A percentile compares a stretch with the other conserved stretches of the same genome.
Evolutionary conservation across 1,140 invertebrate genomes (phyloP).

Genomic region (Marisa cornuarietis): DNA sequence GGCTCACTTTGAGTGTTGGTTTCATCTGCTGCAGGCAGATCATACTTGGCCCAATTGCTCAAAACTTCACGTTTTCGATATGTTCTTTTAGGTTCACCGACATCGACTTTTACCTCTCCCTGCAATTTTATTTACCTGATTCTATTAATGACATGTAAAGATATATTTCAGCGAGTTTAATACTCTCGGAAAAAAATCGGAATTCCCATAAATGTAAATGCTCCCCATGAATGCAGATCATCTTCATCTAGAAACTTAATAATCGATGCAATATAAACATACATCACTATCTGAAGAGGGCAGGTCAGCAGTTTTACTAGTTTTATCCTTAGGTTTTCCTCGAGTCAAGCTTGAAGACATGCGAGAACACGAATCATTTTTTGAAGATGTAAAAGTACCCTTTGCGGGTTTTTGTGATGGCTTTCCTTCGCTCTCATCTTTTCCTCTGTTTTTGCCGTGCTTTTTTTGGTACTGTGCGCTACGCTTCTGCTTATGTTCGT

Average conservation of each 20-base stretch:
- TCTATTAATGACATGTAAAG: too few relatives aligned
- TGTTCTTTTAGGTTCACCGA: not conserved
- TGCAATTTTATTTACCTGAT: not conserved
- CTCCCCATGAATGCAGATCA: too few relatives aligned
- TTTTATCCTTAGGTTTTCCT: too few relatives aligned
- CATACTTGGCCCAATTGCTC: not conserved
- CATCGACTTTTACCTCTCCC: not conserved
- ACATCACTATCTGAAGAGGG: constrained; percentile 10
- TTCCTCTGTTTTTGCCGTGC: constrained; percentile 13
- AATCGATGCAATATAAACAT: not conserved
- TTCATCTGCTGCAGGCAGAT: not conserved
- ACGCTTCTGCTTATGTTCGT: constrained; percentile 34
- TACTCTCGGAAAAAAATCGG: too few relatives aligned
- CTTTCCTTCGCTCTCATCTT: constrained; percentile 4
- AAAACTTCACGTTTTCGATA: not conserved
- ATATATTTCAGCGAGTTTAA: too few relatives aligned
- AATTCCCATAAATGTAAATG: too few relatives aligned
- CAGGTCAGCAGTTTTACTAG: not conserved
- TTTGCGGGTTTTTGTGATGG: not conserved
- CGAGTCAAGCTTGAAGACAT: not conserved
- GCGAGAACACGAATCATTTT: not conserved
- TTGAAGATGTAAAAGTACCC: constrained; percentile 8
- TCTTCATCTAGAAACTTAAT: too few relatives aligned
- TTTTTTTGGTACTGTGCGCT: constrained; percentile 34
- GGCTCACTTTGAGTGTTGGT: not conserved